Conservation (phyloP, 2,888 invertebrate species). For the Hedya salicella region DNA sequence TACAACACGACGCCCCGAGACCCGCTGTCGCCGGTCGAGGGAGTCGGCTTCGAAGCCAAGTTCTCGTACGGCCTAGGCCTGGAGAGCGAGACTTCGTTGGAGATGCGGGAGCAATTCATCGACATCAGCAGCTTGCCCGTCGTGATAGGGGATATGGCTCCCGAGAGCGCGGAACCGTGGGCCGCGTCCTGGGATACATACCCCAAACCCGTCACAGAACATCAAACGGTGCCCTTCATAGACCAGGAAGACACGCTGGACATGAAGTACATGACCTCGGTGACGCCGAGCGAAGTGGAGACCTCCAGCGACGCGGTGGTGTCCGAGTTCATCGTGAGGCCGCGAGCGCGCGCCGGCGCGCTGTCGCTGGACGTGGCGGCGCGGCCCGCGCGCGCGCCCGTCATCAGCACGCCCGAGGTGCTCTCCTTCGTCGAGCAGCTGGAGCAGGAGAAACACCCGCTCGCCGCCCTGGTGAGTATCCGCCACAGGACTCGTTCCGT, state of each 20-base stretch:
- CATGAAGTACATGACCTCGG: conserved; percentile 64
- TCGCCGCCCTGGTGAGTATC: conserved; percentile 60
- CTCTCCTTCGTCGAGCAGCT: conserved; percentile 76
- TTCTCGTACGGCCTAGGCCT: conserved; percentile 54
- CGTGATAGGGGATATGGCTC: conserved; percentile 70
- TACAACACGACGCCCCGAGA: conserved; percentile 63
- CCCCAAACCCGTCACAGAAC: conserved; percentile 61
- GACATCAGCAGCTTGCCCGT: conserved; percentile 74
- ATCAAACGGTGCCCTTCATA: conserved; percentile 71
- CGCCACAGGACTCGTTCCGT: too few species aligned
- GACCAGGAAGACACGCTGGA: conserved; percentile 75
- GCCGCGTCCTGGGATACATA: conserved; percentile 59
- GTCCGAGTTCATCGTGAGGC: conserved; percentile 48
- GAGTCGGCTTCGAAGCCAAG: conserved; percentile 60
- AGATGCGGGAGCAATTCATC: conserved; percentile 68
- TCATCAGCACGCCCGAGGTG: conserved; percentile 79
- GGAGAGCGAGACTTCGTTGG: conserved; percentile 53
- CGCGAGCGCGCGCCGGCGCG: conserved; percentile 37
- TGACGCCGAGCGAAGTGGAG: conserved; percentile 73
- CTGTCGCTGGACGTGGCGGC: conserved; percentile 50
- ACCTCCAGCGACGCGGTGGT: conserved; percentile 51
- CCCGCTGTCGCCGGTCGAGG: conserved; percentile 66
- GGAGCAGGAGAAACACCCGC: conserved; percentile 71
- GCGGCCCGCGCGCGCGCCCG: conserved; percentile 59
- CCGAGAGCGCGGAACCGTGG: conserved; percentile 51